Evolutionary conservation across 2,888 invertebrate genomes (phyloP).

Genomic region (Trichopoda pennipes): DNA sequence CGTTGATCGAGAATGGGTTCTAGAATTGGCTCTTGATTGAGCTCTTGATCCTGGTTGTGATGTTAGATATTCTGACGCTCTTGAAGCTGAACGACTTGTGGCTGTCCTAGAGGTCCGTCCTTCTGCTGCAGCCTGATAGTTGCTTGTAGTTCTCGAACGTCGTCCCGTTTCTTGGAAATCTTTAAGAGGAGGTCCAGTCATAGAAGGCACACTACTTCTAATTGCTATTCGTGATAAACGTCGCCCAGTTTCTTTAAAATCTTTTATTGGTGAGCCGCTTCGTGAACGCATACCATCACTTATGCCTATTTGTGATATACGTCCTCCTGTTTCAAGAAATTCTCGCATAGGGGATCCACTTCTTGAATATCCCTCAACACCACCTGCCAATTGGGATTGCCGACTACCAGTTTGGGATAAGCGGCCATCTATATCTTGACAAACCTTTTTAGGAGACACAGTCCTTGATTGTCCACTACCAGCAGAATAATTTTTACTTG

Average conservation of each 20-base stretch:
- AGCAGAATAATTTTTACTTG: slow-evolving; percentile 56
- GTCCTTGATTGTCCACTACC: slow-evolving; percentile 39
- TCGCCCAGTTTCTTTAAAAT: neutral
- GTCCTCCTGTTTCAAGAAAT: slow-evolving; percentile 11
- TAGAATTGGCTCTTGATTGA: slow-evolving; percentile 71
- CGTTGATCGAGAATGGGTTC: slow-evolving; percentile 72
- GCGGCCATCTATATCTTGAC: neutral
- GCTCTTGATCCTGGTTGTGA: slow-evolving; percentile 66
- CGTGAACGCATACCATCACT: slow-evolving; percentile 1
- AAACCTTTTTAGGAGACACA: slow-evolving; percentile 61
- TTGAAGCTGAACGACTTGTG: slow-evolving; percentile 63
- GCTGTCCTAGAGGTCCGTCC: slow-evolving; percentile 27
- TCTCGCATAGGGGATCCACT: slow-evolving; percentile 64
- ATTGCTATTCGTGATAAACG: slow-evolving; percentile 10
- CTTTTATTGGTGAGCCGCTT: slow-evolving; percentile 15
- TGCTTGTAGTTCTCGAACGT: slow-evolving; percentile 47
- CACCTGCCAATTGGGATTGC: neutral
- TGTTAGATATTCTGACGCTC: slow-evolving; percentile 46
- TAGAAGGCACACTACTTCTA: neutral
- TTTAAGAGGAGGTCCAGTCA: slow-evolving; percentile 21
- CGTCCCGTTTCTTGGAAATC: slow-evolving; percentile 4
- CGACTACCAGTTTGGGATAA: slow-evolving; percentile 3
- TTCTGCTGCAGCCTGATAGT: neutral
- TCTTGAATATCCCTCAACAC: slow-evolving; percentile 39
- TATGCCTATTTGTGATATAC: slow-evolving; percentile 26